Evolutionary conservation across 2,797 vertebrate genomes (phyloP).

Genomic region (Melanotaenia boesemani): DNA sequence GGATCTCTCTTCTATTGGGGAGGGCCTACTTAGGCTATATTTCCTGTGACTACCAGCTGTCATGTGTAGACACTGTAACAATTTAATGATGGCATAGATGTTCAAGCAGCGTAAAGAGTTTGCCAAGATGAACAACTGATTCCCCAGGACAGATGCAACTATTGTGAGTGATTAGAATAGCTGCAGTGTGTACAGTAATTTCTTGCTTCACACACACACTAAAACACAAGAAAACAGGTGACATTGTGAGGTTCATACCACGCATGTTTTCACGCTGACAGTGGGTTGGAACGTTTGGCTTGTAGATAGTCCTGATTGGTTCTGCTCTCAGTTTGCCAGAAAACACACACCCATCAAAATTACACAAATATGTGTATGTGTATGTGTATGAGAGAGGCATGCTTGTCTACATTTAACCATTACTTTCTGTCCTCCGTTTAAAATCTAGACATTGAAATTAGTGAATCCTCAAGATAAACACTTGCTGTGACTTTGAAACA

Average conservation of each 20-base stretch:
- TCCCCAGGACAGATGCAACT: slow-evolving; percentile 36
- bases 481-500: slow-evolving; percentile 22
- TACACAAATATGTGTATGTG: neutral
- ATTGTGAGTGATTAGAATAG: slow-evolving; percentile 43
- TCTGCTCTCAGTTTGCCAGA: slow-evolving; percentile 50
- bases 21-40: neutral
- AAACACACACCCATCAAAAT: slow-evolving; percentile 25
- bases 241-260: slow-evolving; percentile 49
- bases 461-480: slow-evolving; percentile 5
- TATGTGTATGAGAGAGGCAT: neutral
- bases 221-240: slow-evolving; percentile 55
- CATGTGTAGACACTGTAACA: neutral
- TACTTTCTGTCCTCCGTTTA: slow-evolving; percentile 7
- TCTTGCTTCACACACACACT: slow-evolving; percentile 25
- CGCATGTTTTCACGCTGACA: slow-evolving; percentile 40
- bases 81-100: slow-evolving; percentile 1
- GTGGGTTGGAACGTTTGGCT: slow-evolving; percentile 34
- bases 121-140: slow-evolving; percentile 30
- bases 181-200: slow-evolving; percentile 27
- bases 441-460: slow-evolving; percentile 14
- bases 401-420: slow-evolving; percentile 4
- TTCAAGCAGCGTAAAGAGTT: slow-evolving; percentile 8
- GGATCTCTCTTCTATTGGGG: neutral
- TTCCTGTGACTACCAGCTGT: neutral
- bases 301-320: slow-evolving; percentile 53